Evolutionary conservation across 92 coral and sea anemone genomes (phyloP), one percentile per base, ranked within the genome.

Genomic region (Phenganax stokvisi): DNA sequence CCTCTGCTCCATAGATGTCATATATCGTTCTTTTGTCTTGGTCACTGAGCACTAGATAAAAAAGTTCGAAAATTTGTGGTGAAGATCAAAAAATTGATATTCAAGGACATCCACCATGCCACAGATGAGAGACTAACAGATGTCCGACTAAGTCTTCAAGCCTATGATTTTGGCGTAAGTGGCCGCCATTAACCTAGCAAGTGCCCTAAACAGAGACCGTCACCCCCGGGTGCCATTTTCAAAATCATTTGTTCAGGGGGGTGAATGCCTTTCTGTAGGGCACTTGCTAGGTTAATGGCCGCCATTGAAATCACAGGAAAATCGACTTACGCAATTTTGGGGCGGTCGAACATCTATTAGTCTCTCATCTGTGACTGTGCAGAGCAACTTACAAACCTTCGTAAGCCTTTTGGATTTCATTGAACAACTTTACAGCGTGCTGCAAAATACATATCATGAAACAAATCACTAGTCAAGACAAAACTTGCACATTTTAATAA

Each of bases 1-100:
- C 98, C 57, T 92, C 90, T 80, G 92, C 97, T 1, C 98, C 98
- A 92, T 94, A 94, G 10, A 94, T 88, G 82, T 94, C 97, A 89
- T 91, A 94, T 25, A 94, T 94, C 12, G 86, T 88, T 75, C 90
- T 90, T 57, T 81, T 85, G 28, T 94, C 97, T 70, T 90, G 89
- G 67, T 90, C 84, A 74, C 89, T 89, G 16, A 94, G 88, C 54
- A 92, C 98, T 94, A 54, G 74, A 76, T 59, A 10, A 64, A 56
- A n/a, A 9, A 10, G 27, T 17, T 17, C 10, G 25, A 65, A 28
- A 65, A 65, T 11, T 6, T 65, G 27, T 11, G 31, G 71, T 6
- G 10, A 17, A 44, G 17, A 65, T 10, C 25, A 47, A 9, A 31
- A 12, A 57, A 6, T 20, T 56, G 0, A 9, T 0, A n/a, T 16